A percentile compares a stretch with the other conserved stretches of the same genome.
Conservation (phyloP, 35 echinoderm and acorn worm species). For the Ophioderma brevispina region DNA sequence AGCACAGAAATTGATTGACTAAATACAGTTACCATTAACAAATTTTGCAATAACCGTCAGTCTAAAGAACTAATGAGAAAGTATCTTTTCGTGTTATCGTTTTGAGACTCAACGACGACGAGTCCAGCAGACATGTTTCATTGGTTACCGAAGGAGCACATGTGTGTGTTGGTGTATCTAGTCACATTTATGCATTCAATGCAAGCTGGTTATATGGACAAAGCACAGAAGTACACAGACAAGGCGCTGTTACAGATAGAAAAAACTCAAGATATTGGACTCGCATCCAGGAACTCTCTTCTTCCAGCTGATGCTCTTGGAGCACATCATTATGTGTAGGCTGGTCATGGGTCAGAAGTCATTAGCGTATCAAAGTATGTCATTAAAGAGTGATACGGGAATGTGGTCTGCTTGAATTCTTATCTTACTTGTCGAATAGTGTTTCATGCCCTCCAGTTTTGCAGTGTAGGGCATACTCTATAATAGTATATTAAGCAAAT, state of each 20-base stretch:
- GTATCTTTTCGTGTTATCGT: too few species aligned
- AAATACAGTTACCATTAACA: too few species aligned
- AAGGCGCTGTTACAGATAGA: constrained; percentile 94
- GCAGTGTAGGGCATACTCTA: too few species aligned
- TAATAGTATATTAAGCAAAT: too few species aligned
- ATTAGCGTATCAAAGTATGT: constrained; percentile 88
- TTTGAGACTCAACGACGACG: neutral
- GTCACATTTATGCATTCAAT: constrained; percentile 98
- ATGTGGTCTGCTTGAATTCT: too few species aligned
- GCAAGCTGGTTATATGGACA: constrained; percentile 99
- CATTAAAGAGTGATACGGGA: too few species aligned
- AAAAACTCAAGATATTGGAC: constrained; percentile 96
- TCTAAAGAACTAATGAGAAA: too few species aligned
- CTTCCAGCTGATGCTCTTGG: constrained; percentile 95
- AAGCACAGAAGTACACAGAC: constrained; percentile 99
- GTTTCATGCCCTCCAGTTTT: too few species aligned
- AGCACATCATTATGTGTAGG: constrained; percentile 98
- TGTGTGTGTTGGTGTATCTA: constrained; percentile 99
- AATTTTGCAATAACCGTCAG: too few species aligned
- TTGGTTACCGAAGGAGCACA: constrained; percentile 99
- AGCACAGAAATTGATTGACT: too few species aligned
- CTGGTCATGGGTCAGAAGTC: constrained; percentile 96
- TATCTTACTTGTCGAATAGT: too few species aligned
- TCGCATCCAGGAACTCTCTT: constrained; percentile 85
- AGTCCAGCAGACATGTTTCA: constrained; percentile 90